Base-by-base conservation (phyloP, 2,113 vertebrate genomes). In the Pelusios castaneus region DNA sequence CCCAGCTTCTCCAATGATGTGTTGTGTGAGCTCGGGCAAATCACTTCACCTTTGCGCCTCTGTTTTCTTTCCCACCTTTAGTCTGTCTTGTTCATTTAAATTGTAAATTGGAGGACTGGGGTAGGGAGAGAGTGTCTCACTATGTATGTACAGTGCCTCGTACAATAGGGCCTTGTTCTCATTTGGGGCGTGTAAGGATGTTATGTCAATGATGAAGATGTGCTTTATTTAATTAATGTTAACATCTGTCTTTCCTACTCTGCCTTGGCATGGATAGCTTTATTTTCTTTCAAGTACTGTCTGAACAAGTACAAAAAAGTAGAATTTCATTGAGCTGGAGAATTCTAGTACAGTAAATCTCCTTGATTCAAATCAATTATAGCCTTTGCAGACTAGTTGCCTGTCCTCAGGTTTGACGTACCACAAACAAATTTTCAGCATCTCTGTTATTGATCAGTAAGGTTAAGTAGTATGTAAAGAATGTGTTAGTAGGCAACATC, bases 321-420 rank as follows among this genome's bases (percentile, higher is more conserved):
- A 85, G 78, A 87, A 92, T 93, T 89, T 87, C 78, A 88, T 9
- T 91, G 55, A 93, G 90, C 52, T 82, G 76, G 76, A 91, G 96
- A 88, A 86, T 89, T 76, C 90, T 79, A 47, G 45, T 45, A 14
- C 2, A 31, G 73, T 6, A 76, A 93, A 83, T 86, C 82, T 82
- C 67, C 0, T 0, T 45, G 49, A 19, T 88, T 80, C 27, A 2
- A 5, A 1, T 84, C 80, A 80, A 21, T 82, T 29, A 85, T 34
- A 73, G 75, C 75, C 11, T 89, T 89, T 60, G 41, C 8, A 1
- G 56, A 8, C 38, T 54, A 22, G 41, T 82, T 41, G 88, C 49
- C 2, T 88, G 17, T 63, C 21, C 41, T 82, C 11, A 56, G 67
- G 22, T 47, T 82, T 90, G 84, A 82, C 31, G 2, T 77, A 43